Percentiles rank a stretch among this genome's conserved stretches.
phyloP scores from a whole-genome alignment of 2,888 invertebrate species.

The Trachelus troglodyta region DNA sequence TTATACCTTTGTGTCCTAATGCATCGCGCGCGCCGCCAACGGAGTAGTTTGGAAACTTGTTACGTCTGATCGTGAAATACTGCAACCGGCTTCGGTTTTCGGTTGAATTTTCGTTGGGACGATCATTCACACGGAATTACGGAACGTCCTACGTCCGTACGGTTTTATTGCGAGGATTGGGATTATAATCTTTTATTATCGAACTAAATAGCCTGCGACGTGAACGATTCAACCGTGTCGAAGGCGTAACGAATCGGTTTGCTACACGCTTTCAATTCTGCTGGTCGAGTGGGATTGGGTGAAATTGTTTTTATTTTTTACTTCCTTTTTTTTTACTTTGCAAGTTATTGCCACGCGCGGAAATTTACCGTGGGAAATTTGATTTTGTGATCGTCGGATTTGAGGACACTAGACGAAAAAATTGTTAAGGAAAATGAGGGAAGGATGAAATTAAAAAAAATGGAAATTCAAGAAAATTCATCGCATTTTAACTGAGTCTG shows the following conservation, averaged over 20 bases:
- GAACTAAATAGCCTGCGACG: constrained; percentile 18
- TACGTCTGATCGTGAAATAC: background rate
- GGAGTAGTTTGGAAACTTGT: background rate
- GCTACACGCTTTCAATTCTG: background rate
- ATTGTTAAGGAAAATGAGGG: background rate
- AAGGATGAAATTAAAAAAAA: no score
- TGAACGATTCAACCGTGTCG: constrained; percentile 12
- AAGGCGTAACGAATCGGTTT: constrained; percentile 13
- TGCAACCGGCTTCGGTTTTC: background rate
- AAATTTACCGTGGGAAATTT: background rate
- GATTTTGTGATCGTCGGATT: background rate
- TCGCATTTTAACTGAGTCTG: no score
- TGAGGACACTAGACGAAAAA: background rate
- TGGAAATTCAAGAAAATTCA: no score
- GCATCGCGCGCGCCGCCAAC: background rate
- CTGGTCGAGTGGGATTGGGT: background rate
- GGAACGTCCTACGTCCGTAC: constrained; percentile 16
- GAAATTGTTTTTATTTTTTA: background rate
- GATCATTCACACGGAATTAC: constrained; percentile 17
- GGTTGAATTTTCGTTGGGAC: background rate
- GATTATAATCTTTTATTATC: constrained; percentile 23
- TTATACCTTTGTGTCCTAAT: background rate
- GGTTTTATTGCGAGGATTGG: constrained; percentile 16
- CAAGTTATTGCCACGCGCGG: background rate
- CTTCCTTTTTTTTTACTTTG: background rate